Percentiles rank a stretch among this genome's conserved stretches.
phyloP scores from a whole-genome alignment of 2,888 invertebrate species.

The Nemotelus pantherinus region DNA sequence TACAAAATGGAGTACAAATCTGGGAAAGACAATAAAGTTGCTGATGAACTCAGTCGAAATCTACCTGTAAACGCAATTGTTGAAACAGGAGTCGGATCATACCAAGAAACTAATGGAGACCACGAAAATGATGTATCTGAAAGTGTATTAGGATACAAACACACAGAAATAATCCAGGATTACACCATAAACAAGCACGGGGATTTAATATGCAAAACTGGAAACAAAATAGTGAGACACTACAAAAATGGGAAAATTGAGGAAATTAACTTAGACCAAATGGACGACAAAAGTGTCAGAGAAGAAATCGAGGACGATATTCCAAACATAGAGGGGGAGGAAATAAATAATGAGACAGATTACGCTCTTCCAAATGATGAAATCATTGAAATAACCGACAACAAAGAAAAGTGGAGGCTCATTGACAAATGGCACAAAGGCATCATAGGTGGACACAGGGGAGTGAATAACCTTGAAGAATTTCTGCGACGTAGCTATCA shows the following conservation, averaged over 20 bases:
- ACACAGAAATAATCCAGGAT: too few relatives aligned
- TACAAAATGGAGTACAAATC: too few relatives aligned
- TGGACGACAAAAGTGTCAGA: not conserved
- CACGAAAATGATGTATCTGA: too few relatives aligned
- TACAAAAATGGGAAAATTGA: not conserved
- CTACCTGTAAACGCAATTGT: too few relatives aligned
- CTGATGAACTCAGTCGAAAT: too few relatives aligned
- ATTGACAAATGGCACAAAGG: not conserved
- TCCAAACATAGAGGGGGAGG: not conserved
- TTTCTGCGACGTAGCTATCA: not conserved
- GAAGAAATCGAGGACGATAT: conserved; percentile 4
- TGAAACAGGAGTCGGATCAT: too few relatives aligned
- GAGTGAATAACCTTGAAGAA: not conserved
- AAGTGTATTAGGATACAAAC: too few relatives aligned
- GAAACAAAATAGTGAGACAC: not conserved
- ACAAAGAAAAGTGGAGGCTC: not conserved
- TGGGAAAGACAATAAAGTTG: too few relatives aligned
- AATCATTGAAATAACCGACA: not conserved
- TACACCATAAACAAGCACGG: too few relatives aligned
- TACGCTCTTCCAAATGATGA: not conserved
- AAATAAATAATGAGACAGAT: not conserved
- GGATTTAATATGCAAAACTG: too few relatives aligned
- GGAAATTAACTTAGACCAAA: not conserved
- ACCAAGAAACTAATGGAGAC: too few relatives aligned
- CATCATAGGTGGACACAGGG: not conserved